A percentile compares a stretch with the other conserved stretches of the same genome.
phyloP scores from a whole-genome alignment of 2,888 invertebrate genomes.

The Caenorhabditis becei region DNA sequence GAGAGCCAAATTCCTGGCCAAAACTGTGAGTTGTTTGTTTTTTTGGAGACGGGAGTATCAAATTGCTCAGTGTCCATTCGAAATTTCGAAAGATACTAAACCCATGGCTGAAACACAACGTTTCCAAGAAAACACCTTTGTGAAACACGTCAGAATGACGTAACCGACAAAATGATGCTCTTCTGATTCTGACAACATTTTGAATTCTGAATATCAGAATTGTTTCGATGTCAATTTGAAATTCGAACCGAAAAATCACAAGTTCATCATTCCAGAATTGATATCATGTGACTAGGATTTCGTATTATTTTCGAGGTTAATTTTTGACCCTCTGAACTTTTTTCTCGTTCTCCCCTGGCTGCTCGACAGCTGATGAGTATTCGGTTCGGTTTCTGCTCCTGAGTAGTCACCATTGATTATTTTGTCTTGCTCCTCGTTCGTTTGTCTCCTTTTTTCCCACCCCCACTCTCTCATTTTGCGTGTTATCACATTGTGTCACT shows the following conservation, averaged over 20 bases:
- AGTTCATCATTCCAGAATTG: not conserved
- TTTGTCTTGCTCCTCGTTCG: constrained; percentile 12
- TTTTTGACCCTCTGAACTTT: not conserved
- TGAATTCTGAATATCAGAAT: too few relatives aligned
- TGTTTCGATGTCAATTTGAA: too few relatives aligned
- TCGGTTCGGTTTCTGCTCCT: constrained; percentile 19
- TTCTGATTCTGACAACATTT: too few relatives aligned
- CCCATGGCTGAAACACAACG: too few relatives aligned
- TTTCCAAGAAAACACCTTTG: too few relatives aligned
- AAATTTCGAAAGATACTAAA: too few relatives aligned
- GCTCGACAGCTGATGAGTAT: constrained; percentile 33
- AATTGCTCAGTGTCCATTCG: too few relatives aligned
- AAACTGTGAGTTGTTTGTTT: too few relatives aligned
- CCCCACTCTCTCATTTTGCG: constrained; percentile 2
- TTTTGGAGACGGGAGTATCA: too few relatives aligned
- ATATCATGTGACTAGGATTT: not conserved
- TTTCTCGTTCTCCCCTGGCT: constrained; percentile 11
- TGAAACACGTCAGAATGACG: too few relatives aligned
- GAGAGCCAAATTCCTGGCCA: too few relatives aligned
- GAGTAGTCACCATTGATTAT: constrained; percentile 39
- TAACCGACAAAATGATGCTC: too few relatives aligned
- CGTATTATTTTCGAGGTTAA: not conserved
- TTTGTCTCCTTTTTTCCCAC: constrained; percentile 1
- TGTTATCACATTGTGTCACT: constrained; percentile 13
- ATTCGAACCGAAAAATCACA: not conserved